Conservation (phyloP, 1,140 invertebrate genomes). For the Leptoteleia sp. region DNA sequence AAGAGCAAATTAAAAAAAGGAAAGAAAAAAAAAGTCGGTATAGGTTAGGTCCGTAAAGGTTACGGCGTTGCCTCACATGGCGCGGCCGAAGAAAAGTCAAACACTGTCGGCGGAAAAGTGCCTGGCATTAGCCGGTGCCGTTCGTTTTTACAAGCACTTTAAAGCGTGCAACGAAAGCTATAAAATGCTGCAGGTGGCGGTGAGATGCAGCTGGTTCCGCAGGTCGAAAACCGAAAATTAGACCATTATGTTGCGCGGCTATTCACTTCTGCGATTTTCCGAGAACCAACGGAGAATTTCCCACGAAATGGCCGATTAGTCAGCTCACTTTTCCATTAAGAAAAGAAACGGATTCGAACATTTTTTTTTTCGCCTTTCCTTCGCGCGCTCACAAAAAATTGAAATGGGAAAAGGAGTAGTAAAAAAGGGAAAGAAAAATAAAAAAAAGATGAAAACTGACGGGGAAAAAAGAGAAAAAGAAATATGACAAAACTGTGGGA, state of each 20-base stretch:
- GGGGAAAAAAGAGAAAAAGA: too few relatives aligned
- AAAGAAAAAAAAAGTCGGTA: slow-evolving; percentile 4
- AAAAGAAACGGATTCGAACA: neutral
- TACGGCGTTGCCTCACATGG: slow-evolving; percentile 33
- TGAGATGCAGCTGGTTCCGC: slow-evolving; percentile 15
- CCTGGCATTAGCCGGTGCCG: slow-evolving; percentile 17
- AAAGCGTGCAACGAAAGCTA: slow-evolving; percentile 12
- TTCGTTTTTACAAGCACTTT: slow-evolving; percentile 22
- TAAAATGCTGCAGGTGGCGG: slow-evolving; percentile 24
- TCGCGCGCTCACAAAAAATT: too few relatives aligned
- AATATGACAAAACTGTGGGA: too few relatives aligned
- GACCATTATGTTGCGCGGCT: neutral
- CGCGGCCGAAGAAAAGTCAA: slow-evolving; percentile 35
- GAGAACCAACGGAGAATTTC: neutral
- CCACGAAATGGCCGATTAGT: neutral
- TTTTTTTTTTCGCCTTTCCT: neutral
- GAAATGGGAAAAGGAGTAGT: too few relatives aligned
- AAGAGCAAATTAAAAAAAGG: too few relatives aligned
- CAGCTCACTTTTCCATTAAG: slow-evolving; percentile 7
- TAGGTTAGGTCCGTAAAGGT: slow-evolving; percentile 48
- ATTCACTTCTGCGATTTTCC: slow-evolving; percentile 1
- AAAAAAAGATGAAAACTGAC: too few relatives aligned
- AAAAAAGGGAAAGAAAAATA: too few relatives aligned
- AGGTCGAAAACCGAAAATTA: slow-evolving; percentile 19
- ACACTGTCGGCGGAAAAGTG: slow-evolving; percentile 3